Evolutionary conservation across 30 jellyfish, hydroid and myxozoan genomes (phyloP).

Genomic region (Aurelia sp.): DNA sequence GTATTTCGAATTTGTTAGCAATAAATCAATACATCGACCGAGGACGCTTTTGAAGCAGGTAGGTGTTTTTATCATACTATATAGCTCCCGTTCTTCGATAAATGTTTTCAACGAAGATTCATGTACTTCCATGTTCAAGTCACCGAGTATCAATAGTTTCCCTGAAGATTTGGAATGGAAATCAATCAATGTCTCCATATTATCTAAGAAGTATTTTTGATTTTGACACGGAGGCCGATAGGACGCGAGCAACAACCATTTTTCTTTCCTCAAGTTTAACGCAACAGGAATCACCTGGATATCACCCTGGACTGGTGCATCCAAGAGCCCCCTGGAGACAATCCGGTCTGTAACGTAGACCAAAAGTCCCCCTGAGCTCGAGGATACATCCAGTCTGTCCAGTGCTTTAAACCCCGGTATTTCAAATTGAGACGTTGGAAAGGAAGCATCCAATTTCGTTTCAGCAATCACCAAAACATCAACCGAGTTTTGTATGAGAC

Average conservation of each 20-base stretch:
- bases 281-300: constrained; percentile 28
- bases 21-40: neutral
- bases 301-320: neutral
- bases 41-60: neutral
- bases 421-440: constrained; percentile 24
- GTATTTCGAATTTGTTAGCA: constrained; percentile 1
- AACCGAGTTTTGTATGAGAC: constrained; percentile 25
- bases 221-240: constrained; percentile 36
- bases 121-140: constrained; percentile 12
- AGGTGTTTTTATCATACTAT: constrained; percentile 1
- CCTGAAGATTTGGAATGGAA: constrained; percentile 2
- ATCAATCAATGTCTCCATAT: constrained; percentile 10
- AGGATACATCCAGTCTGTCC: too few relatives aligned
- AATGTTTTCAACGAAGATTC: neutral
- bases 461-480: constrained; percentile 34
- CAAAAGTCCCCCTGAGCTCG: neutral
- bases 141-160: constrained; percentile 37
- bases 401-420: neutral
- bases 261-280: neutral
- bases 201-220: neutral
- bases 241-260: constrained; percentile 21
- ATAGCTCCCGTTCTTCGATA: neutral
- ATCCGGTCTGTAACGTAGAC: constrained; percentile 23
- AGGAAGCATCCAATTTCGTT: constrained; percentile 31
- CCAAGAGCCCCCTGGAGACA: constrained; percentile 20